Conservation (phyloP, 1,140 invertebrate species). For the Drosophila athabasca region DNA sequence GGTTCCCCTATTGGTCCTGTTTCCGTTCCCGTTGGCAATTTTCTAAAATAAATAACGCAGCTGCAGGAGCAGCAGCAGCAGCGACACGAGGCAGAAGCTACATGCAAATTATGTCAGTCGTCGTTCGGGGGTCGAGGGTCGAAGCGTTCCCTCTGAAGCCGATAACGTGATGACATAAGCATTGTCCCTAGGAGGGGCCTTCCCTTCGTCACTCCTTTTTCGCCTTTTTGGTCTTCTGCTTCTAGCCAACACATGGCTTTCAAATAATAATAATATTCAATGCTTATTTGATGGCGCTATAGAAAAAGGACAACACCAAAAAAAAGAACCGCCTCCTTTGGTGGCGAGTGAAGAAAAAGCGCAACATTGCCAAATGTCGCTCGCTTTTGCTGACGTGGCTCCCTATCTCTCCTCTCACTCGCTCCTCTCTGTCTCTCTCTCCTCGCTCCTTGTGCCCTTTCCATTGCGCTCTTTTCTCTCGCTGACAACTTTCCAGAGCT, state of each 20-base stretch:
- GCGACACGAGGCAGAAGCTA: conserved; percentile 15
- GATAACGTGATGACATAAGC: conserved; percentile 73
- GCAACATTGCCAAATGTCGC: conserved; percentile 60
- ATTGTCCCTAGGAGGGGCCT: conserved; percentile 46
- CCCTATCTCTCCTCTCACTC: conserved; percentile 22
- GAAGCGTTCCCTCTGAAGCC: conserved; percentile 35
- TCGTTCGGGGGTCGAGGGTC: neutral
- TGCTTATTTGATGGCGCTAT: conserved; percentile 74
- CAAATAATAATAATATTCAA: conserved; percentile 78
- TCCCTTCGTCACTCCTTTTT: neutral
- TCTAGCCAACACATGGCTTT: conserved; percentile 58
- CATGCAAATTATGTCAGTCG: conserved; percentile 77
- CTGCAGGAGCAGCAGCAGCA: conserved; percentile 34
- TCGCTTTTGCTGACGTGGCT: conserved; percentile 63
- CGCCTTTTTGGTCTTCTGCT: neutral
- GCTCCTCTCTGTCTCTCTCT: neutral
- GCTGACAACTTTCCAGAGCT: conserved; percentile 53
- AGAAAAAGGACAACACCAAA: conserved; percentile 40
- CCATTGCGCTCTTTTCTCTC: conserved; percentile 24
- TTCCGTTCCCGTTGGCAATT: conserved; percentile 55
- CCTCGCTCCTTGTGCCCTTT: neutral
- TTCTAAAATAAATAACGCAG: conserved; percentile 71
- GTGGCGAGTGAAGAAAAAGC: conserved; percentile 20
- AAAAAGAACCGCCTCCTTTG: too few relatives aligned
- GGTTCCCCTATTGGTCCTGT: neutral